A percentile compares a stretch with the other conserved stretches of the same genome.
These are phyloP conservation scores for Cotesia vestalis DNA, from an alignment of 1,140 invertebrate species.

Conservation along the genomic window DNA sequence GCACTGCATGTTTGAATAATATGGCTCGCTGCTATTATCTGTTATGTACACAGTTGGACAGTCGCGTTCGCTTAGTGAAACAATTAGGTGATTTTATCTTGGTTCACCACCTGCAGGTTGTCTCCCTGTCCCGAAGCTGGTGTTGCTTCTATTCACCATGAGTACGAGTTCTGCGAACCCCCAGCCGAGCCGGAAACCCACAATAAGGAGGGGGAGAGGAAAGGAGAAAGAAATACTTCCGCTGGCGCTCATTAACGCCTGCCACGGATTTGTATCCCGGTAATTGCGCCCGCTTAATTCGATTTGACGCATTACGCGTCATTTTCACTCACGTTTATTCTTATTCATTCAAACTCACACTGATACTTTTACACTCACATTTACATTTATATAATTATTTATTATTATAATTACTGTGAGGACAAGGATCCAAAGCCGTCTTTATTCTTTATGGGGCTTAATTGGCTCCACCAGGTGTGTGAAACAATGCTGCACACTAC, in stretches of 20 bases:
- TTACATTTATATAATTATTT: too few species aligned
- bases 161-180: slow-evolving; percentile 42
- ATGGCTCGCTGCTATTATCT: slow-evolving; percentile 18
- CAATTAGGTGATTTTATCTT: slow-evolving; percentile 67
- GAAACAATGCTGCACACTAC: slow-evolving; percentile 10
- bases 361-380: too few species aligned
- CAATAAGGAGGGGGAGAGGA: neutral
- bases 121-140: slow-evolving; percentile 43
- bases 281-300: slow-evolving; percentile 63
- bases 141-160: too few species aligned
- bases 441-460: slow-evolving; percentile 39
- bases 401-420: slow-evolving; percentile 19
- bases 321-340: slow-evolving; percentile 41
- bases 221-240: slow-evolving; percentile 51
- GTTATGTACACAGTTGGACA: slow-evolving; percentile 47
- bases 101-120: slow-evolving; percentile 49
- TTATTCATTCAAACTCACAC: neutral
- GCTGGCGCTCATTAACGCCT: slow-evolving; percentile 63
- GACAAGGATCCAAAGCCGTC: slow-evolving; percentile 32
- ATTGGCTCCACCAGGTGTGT: slow-evolving; percentile 29
- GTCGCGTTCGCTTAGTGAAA: slow-evolving; percentile 65
- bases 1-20: too few species aligned
- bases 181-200: slow-evolving; percentile 60
- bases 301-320: slow-evolving; percentile 57
- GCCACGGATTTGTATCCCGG: slow-evolving; percentile 61